Base-by-base conservation (phyloP, 2,797 vertebrate species). In the Linurgus olivaceus region DNA sequence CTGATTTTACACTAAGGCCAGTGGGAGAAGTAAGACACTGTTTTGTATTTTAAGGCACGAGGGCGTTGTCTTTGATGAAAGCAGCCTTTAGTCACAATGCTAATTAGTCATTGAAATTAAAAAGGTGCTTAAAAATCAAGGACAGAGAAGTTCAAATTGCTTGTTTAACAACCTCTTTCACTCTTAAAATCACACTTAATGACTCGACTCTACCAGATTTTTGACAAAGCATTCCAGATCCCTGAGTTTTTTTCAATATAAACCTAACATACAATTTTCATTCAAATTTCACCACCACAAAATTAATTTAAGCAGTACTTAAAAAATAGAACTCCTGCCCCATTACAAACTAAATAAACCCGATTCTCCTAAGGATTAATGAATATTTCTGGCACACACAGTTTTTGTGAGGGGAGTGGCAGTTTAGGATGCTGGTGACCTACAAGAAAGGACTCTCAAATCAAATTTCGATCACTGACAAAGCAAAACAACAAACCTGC, bases 81-180 rank as follows among this genome's bases (percentile, higher is more conserved):
- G 44, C 17, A 90, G 54, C 58, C 58, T 86, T 93, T 78, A 92
- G 70, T 45, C 44, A 78, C 58, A 86, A 88, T 78, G 76, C 54
- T 90, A 92, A 91, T 94, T 81, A 86, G 82, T 58, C 66, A 73
- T 0, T 42, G 79, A 65, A 75, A 68, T 86, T 83, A 91, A 95
- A 75, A 5, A 58, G 70, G 62, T 68, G 44, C 83, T 95, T 78
- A 86, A 94, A 95, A 91, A 73, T 4, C 47, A 80, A 91, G 79
- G 71, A 92, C 66, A 68, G 10, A 77, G 21, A 75, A 66, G 21
- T 88, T 93, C 58, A 76, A 95, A 94, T 10, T 84, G 44, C 79
- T 81, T 81, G 61, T 86, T 88, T 88, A 90, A 90, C 76, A 90
- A 51, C 35, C 19, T 77, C 25, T 75, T 95, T 55, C 55, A 70